These are phyloP conservation scores for Ceyx cyanopectus DNA, from an alignment of 2,113 vertebrate species.

Conservation along the genomic window DNA sequence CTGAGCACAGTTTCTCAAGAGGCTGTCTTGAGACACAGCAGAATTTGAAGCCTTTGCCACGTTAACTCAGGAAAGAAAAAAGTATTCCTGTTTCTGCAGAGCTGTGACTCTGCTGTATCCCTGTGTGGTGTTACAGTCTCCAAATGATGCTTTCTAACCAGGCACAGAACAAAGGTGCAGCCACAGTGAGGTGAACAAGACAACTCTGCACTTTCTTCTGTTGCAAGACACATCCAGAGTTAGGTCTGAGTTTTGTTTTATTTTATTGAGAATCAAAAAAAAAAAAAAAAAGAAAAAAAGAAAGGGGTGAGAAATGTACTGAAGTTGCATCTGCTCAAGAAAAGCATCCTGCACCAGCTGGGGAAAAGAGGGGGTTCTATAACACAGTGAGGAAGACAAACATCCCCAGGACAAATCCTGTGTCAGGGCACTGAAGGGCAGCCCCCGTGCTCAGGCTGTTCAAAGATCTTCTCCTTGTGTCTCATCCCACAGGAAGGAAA, in stretches of 20 bases:
- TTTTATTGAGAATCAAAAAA: neutral
- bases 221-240: neutral
- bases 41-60: neutral
- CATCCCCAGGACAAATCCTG: neutral
- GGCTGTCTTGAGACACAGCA: neutral
- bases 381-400: neutral
- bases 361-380: neutral
- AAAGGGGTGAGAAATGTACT: neutral
- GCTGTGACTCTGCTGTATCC: neutral
- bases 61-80: neutral
- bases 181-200: neutral
- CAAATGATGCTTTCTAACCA: neutral
- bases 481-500: neutral
- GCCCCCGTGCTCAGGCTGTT: neutral
- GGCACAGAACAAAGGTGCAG: neutral
- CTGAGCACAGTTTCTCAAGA: neutral
- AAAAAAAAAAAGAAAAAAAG: too few relatives aligned
- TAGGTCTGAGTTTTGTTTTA: accelerated
- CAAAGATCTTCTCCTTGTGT: neutral
- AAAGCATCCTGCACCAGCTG: neutral
- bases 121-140: accelerated
- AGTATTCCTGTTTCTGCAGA: accelerated
- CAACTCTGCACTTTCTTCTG: neutral
- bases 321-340: neutral
- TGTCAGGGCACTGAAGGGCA: accelerated